phyloP scores from a whole-genome alignment of 2,888 invertebrate genomes.

The Pantelozetes paolii region DNA sequence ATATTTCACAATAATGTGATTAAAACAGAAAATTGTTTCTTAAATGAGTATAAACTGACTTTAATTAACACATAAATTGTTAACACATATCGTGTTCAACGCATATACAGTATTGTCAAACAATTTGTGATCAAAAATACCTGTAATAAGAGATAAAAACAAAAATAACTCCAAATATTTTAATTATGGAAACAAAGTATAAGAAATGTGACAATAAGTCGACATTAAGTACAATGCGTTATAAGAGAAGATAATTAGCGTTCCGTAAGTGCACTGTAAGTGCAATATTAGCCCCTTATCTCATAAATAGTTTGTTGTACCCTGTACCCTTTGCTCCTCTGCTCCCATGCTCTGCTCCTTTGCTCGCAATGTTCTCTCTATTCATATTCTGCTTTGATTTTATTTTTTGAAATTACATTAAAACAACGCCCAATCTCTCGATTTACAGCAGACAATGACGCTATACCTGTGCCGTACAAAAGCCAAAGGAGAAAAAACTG shows the following conservation, averaged over 20 bases:
- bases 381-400: constrained; percentile 26
- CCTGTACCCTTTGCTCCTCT: constrained; percentile 13
- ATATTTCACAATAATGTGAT: too few species aligned
- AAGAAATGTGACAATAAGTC: constrained; percentile 26
- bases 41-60: too few species aligned
- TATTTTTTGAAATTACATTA: constrained; percentile 32
- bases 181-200: constrained; percentile 1
- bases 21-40: too few species aligned
- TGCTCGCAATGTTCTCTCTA: too few species aligned
- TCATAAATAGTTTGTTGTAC: constrained; percentile 38
- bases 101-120: neutral
- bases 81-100: too few species aligned
- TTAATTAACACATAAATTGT: too few species aligned
- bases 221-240: too few species aligned
- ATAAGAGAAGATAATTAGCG: constrained; percentile 23
- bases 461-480: constrained; percentile 7
- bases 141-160: constrained; percentile 6
- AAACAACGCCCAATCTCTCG: constrained; percentile 35
- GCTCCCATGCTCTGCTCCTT: too few species aligned
- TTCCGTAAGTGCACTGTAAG: too few species aligned
- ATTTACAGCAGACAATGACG: constrained; percentile 34
- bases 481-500: constrained; percentile 35
- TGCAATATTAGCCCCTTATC: constrained; percentile 35
- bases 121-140: neutral
- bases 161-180: too few species aligned